Percentiles rank a stretch among this genome's conserved stretches.
Evolutionary conservation across 2,113 vertebrate genomes (phyloP).

Genomic region (Amazona vittata): DNA sequence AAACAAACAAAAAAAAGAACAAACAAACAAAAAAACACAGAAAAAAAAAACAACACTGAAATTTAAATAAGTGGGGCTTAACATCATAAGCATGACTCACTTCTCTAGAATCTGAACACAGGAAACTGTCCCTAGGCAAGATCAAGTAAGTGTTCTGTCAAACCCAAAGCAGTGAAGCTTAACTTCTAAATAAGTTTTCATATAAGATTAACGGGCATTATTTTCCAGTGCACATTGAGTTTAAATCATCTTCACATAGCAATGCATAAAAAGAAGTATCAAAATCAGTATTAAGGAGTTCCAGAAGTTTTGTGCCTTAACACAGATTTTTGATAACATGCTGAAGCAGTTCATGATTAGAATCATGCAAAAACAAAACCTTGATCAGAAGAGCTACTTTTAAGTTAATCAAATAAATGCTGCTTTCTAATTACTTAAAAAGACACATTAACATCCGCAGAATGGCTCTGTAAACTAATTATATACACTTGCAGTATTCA

Average conservation of each 20-base stretch:
- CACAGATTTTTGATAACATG: accelerated
- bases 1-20: not conserved
- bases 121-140: not conserved
- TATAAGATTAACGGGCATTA: not conserved
- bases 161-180: not conserved
- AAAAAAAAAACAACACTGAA: not conserved
- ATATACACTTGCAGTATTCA: not conserved
- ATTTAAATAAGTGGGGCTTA: not conserved
- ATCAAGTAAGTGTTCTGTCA: not conserved
- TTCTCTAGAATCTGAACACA: not conserved
- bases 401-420: not conserved
- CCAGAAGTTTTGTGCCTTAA: not conserved
- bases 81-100: not conserved
- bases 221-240: not conserved
- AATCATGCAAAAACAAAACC: not conserved
- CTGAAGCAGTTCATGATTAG: not conserved
- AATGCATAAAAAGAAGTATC: not conserved
- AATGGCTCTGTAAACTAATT: not conserved
- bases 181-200: not conserved
- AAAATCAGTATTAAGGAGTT: not conserved
- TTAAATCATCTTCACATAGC: not conserved
- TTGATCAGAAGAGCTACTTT: not conserved
- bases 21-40: not conserved
- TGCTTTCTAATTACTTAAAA: not conserved
- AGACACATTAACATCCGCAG: not conserved